Evolutionary conservation across 2,888 invertebrate species (phyloP).

Genomic region (Micropterix aruncella): DNA sequence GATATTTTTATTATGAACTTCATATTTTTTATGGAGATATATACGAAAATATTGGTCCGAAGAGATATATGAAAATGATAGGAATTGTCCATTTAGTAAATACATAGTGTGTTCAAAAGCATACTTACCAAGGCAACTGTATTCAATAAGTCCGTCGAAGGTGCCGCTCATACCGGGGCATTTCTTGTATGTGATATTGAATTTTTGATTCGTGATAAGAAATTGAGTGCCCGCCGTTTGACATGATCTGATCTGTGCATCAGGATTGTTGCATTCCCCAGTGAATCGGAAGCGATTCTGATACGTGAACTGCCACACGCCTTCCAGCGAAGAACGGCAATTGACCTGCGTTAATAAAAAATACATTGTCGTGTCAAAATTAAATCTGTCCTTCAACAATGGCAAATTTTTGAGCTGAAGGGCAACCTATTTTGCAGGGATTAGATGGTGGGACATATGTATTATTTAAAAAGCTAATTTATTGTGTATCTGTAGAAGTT

Average conservation of each 20-base stretch:
- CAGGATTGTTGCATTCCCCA: slow-evolving; percentile 80
- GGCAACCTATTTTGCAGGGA: too few species aligned
- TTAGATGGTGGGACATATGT: too few species aligned
- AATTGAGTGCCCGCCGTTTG: slow-evolving; percentile 94
- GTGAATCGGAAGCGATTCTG: slow-evolving; percentile 83
- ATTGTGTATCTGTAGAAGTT: too few species aligned
- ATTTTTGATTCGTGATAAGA: slow-evolving; percentile 91
- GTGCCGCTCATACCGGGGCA: slow-evolving; percentile 84
- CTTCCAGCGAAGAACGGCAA: slow-evolving; percentile 84
- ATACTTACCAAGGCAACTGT: slow-evolving; percentile 62
- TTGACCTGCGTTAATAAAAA: slow-evolving; percentile 41
- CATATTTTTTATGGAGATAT: too few species aligned
- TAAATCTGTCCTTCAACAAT: too few species aligned
- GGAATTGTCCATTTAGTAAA: too few species aligned
- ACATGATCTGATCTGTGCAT: slow-evolving; percentile 84
- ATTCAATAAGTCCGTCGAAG: slow-evolving; percentile 84
- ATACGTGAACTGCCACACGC: slow-evolving; percentile 93
- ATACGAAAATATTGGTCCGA: too few species aligned
- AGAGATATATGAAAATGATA: too few species aligned
- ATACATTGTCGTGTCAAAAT: not conserved
- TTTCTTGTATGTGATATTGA: slow-evolving; percentile 84
- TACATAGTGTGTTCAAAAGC: too few species aligned
- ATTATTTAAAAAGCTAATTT: too few species aligned
- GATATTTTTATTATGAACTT: too few species aligned
- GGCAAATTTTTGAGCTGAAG: too few species aligned